Conservation (phyloP, 2,113 vertebrate genomes). For the Eclectus roratus region DNA sequence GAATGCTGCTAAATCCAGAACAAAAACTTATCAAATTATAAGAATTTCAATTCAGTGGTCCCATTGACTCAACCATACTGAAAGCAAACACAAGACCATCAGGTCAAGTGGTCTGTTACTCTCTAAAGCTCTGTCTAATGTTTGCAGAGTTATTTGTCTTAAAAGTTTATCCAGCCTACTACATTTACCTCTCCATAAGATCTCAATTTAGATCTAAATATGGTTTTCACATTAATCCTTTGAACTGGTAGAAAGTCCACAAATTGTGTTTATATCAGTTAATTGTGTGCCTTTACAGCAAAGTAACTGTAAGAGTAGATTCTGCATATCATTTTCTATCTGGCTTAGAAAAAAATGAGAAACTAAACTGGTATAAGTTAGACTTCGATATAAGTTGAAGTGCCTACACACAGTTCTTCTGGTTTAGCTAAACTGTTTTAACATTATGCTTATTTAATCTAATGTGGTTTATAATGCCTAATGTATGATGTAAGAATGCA, state of each 20-base stretch:
- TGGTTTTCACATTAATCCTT: neutral
- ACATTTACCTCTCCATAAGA: neutral
- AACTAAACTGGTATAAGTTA: neutral
- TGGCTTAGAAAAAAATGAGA: neutral
- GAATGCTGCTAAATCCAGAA: neutral
- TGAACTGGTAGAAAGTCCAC: neutral
- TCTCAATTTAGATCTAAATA: neutral
- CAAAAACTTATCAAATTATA: neutral
- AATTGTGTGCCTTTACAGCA: neutral
- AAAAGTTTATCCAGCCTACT: neutral
- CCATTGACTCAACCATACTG: neutral
- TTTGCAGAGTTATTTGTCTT: neutral
- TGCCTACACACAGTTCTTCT: neutral
- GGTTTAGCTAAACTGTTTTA: neutral
- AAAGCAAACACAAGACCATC: neutral
- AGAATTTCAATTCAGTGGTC: neutral
- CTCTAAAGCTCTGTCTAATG: neutral
- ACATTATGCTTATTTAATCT: neutral
- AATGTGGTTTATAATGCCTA: neutral
- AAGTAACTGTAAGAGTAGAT: neutral
- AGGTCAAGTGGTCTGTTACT: neutral
- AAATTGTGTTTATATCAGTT: neutral
- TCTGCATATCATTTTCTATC: neutral
- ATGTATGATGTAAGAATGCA: neutral
- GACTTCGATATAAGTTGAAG: neutral